A percentile compares a stretch with the other conserved stretches of the same genome.
Evolutionary conservation across 2,113 vertebrate genomes (phyloP).

Genomic region (Lynx canadensis): DNA sequence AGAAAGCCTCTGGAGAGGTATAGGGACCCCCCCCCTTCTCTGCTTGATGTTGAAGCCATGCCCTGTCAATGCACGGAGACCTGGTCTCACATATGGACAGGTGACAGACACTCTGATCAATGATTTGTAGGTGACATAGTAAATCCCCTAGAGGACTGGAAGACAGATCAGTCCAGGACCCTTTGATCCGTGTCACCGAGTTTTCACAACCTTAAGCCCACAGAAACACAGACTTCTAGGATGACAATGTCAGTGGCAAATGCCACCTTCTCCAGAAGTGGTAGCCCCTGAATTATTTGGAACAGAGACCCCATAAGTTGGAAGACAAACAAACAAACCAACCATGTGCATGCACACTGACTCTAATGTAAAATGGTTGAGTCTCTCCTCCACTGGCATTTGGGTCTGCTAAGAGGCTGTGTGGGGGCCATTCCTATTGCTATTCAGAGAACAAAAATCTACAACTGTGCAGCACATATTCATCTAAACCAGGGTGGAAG

Average conservation of each 20-base stretch:
- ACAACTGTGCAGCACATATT: neutral
- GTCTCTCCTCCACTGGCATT: neutral
- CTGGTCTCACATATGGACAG: neutral
- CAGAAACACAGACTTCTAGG: neutral
- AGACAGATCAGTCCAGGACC: neutral
- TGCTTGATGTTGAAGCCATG: neutral
- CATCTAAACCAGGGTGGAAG: neutral
- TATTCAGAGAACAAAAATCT: neutral
- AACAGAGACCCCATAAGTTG: neutral
- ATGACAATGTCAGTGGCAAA: fast-evolving
- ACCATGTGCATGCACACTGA: fast-evolving
- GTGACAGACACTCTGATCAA: neutral
- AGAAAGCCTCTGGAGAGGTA: neutral
- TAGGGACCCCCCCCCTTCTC: neutral
- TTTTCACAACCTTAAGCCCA: constrained; percentile 4
- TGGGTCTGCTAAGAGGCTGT: neutral
- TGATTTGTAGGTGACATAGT: neutral
- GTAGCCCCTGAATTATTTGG: neutral
- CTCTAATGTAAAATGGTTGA: neutral
- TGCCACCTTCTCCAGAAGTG: neutral
- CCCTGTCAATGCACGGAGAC: neutral
- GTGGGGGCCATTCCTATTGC: too few relatives aligned
- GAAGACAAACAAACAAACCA: neutral
- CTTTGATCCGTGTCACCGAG: neutral
- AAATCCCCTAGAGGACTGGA: neutral